Evolutionary conservation across 2,113 vertebrate species (phyloP).

Genomic region (Ictidomys tridecemlineatus): DNA sequence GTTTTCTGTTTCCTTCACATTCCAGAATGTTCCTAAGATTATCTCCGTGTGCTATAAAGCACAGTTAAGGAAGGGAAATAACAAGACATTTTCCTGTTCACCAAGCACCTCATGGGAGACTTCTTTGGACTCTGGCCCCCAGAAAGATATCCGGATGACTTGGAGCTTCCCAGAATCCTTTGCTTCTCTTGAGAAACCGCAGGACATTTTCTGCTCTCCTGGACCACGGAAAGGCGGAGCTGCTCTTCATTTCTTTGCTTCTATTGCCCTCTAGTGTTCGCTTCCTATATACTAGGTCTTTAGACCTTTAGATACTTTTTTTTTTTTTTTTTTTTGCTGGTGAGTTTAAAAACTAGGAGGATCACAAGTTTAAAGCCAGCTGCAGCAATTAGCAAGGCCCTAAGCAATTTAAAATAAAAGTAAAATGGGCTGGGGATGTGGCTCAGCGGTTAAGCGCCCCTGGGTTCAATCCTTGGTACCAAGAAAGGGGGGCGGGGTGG

Average conservation of each 20-base stretch:
- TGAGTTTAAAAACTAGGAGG: background rate
- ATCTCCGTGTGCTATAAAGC: background rate
- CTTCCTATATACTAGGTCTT: background rate
- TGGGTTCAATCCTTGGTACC: too few species aligned
- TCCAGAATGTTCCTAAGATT: background rate
- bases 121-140: background rate
- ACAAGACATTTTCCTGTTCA: background rate
- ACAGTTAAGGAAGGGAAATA: background rate
- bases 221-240: accelerated
- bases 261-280: conserved; percentile 84
- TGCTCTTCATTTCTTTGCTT: conserved; percentile 80
- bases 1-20: background rate
- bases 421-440: background rate
- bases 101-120: background rate
- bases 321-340: background rate
- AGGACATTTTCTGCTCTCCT: background rate
- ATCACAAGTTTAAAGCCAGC: background rate
- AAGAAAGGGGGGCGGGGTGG: too few species aligned
- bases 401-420: background rate
- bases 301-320: background rate
- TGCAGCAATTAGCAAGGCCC: background rate
- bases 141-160: background rate
- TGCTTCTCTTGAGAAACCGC: background rate
- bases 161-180: conserved; percentile 54
- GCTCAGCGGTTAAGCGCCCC: background rate